Percentiles rank a stretch among this genome's conserved stretches.
These are phyloP conservation scores for Chrysolina oricalcia DNA, from an alignment of 2,888 invertebrate genomes.

Conservation along the genomic window DNA sequence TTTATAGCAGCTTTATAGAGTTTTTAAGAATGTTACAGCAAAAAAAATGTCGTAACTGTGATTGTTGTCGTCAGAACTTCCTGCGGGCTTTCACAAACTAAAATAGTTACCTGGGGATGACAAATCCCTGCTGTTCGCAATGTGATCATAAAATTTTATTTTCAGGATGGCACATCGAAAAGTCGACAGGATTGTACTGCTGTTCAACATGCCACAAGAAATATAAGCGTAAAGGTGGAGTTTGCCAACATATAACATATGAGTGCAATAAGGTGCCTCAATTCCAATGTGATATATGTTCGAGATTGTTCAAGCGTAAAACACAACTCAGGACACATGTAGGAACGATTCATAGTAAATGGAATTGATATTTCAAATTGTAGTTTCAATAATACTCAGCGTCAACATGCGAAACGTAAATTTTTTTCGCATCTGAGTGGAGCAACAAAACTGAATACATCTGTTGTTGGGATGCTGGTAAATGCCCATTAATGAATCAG, in stretches of 20 bases:
- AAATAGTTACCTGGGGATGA: no score
- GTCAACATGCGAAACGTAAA: no score
- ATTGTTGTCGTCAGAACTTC: no score
- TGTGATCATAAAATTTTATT: neutral
- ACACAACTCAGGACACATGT: neutral
- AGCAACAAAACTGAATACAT: no score
- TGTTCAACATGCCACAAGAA: slow-evolving; percentile 27
- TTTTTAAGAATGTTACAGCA: no score
- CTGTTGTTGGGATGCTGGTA: no score
- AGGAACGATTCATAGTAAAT: neutral
- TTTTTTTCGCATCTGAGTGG: no score
- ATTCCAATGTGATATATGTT: neutral
- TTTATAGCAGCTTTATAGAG: no score
- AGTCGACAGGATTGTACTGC: neutral
- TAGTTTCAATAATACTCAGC: neutral
- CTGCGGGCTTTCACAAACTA: neutral
- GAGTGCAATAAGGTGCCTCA: neutral
- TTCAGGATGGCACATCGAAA: neutral
- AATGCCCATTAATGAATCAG: no score
- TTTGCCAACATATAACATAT: neutral
- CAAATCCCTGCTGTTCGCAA: no score
- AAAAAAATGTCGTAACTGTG: no score
- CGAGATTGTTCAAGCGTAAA: neutral
- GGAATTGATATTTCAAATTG: neutral
- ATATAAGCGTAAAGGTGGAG: slow-evolving; percentile 20